phyloP scores from a whole-genome alignment of 2,113 vertebrate species.

The Choloepus hoffmanni region DNA sequence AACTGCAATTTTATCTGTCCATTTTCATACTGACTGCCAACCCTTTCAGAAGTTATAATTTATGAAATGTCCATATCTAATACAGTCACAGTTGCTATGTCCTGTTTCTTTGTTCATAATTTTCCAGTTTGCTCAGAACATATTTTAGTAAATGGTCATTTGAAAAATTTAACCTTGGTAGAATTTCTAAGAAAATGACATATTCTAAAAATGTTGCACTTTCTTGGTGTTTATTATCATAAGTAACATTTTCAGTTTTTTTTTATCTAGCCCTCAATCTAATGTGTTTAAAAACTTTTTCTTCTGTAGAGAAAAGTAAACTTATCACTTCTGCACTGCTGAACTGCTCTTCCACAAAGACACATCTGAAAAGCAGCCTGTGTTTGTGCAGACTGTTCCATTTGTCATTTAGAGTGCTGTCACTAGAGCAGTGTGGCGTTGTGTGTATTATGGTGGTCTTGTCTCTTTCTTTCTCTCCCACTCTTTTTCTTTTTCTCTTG shows the following conservation, averaged over 20 bases:
- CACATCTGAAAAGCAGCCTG: background rate
- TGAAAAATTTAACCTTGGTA: background rate
- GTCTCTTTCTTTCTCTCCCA: background rate
- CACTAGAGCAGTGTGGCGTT: background rate
- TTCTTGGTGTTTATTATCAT: background rate
- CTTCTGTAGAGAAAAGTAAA: background rate
- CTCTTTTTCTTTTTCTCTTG: background rate
- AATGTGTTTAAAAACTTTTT: background rate
- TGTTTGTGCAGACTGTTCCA: fast-evolving
- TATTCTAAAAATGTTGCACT: background rate
- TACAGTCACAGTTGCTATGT: background rate
- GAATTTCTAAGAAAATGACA: slow-evolving; percentile 12
- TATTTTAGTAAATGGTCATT: background rate
- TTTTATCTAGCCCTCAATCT: background rate
- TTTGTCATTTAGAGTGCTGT: background rate
- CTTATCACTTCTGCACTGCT: background rate
- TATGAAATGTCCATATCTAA: background rate
- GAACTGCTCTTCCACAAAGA: background rate
- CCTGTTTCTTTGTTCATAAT: background rate
- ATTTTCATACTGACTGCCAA: background rate
- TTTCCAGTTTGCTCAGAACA: slow-evolving; percentile 38
- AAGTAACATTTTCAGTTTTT: background rate
- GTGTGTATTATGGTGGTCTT: fast-evolving
- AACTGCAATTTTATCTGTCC: background rate
- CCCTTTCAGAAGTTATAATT: background rate